A percentile compares a stretch with the other conserved stretches of the same genome.
These are phyloP conservation scores for Rhyzopertha dominica DNA, from an alignment of 1,140 invertebrate species.

Conservation along the genomic window DNA sequence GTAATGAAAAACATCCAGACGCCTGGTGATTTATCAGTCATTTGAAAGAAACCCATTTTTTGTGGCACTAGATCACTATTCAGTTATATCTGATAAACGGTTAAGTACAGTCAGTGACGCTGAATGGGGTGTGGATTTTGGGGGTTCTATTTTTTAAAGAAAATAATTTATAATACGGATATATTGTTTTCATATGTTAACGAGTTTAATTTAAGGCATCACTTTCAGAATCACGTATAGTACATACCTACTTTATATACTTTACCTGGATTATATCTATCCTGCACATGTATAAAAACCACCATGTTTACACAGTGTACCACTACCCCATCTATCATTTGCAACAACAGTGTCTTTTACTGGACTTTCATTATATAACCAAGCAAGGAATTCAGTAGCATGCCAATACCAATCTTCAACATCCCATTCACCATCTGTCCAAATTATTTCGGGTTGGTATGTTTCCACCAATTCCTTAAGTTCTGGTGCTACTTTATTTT, in stretches of 20 bases:
- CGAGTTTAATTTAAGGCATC: not conserved
- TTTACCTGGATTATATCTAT: conserved; percentile 81
- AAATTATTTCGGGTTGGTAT: conserved; percentile 84
- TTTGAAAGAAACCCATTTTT: too few relatives aligned
- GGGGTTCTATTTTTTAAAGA: too few relatives aligned
- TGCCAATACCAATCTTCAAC: conserved; percentile 73
- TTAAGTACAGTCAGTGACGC: too few relatives aligned
- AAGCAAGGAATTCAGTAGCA: conserved; percentile 73
- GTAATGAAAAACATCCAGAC: too few relatives aligned
- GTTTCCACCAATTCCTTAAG: conserved; percentile 64
- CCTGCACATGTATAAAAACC: conserved; percentile 79
- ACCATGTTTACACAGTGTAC: conserved; percentile 78
- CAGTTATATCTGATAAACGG: too few relatives aligned
- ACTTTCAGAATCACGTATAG: too few relatives aligned
- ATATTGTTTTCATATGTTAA: not conserved
- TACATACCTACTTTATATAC: conserved; percentile 37
- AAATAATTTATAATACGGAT: not conserved
- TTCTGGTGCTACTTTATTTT: conserved; percentile 66
- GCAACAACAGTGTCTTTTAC: conserved; percentile 83
- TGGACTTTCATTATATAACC: conserved; percentile 93
- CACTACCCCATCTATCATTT: conserved; percentile 82
- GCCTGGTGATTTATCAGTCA: too few relatives aligned
- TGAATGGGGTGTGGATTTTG: not conserved
- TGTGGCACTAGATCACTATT: too few relatives aligned
- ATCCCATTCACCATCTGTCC: conserved; percentile 91